These are phyloP conservation scores for Microplitis demolitor DNA, from an alignment of 1,140 invertebrate genomes.

Conservation along the genomic window DNA sequence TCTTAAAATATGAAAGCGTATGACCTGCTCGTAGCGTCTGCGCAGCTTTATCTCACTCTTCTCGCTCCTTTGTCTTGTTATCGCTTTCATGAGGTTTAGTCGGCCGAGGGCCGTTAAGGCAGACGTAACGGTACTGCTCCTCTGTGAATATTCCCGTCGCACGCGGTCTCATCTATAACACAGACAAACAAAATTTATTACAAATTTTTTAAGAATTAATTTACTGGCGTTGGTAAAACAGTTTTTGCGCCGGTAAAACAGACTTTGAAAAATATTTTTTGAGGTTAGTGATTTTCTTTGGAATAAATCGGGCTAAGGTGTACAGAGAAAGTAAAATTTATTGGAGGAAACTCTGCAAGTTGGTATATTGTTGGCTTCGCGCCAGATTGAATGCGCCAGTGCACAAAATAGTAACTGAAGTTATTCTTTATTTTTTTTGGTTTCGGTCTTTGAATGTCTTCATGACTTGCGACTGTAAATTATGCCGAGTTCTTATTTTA, in stretches of 20 bases:
- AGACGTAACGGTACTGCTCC: neutral
- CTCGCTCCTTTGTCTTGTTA: neutral
- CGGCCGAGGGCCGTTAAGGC: slow-evolving; percentile 44
- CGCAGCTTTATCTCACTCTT: neutral
- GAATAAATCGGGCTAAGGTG: too few relatives aligned
- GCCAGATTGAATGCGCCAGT: neutral
- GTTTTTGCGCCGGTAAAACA: too few relatives aligned
- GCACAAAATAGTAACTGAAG: neutral
- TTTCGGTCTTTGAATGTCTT: neutral
- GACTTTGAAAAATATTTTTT: too few relatives aligned
- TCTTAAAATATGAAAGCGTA: neutral
- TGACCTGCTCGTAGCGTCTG: neutral
- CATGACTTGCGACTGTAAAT: neutral
- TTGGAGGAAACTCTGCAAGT: neutral
- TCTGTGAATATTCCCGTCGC: neutral
- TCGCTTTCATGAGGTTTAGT: slow-evolving; percentile 34
- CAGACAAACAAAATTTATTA: too few relatives aligned
- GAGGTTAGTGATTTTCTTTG: too few relatives aligned
- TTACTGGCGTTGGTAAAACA: too few relatives aligned
- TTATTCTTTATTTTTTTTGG: neutral
- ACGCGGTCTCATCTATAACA: neutral
- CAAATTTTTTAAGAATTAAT: too few relatives aligned
- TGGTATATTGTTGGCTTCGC: neutral
- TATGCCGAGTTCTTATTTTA: too few relatives aligned
- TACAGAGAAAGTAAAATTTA: neutral